A percentile compares a stretch with the other conserved stretches of the same genome.
Conservation (phyloP, 1,140 invertebrate species). For the Bombus confusus region DNA sequence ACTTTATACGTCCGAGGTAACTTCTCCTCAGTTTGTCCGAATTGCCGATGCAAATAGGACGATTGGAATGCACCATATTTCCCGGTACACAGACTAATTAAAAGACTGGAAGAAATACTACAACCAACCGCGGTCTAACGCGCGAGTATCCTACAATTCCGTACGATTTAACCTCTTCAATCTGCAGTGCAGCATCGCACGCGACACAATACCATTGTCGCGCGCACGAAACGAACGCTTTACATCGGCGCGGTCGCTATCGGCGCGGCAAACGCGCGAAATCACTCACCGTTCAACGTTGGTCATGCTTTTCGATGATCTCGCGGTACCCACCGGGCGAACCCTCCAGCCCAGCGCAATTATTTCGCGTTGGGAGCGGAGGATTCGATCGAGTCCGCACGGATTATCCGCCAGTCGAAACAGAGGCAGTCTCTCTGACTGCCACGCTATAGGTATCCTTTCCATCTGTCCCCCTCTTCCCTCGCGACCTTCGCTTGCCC, state of each 20-base stretch:
- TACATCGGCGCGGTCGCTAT: neutral
- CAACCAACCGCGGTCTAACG: no score
- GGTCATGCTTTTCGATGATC: neutral
- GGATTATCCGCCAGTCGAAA: conserved; percentile 20
- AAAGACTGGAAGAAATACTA: no score
- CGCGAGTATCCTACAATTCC: no score
- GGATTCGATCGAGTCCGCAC: neutral
- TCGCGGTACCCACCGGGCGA: no score
- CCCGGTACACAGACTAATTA: no score
- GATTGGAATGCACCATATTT: neutral
- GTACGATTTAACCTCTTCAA: no score
- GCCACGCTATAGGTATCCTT: neutral
- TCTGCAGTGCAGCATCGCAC: no score
- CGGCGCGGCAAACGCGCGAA: neutral
- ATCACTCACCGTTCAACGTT: conserved; percentile 18
- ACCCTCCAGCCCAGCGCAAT: neutral
- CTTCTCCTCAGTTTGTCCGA: neutral
- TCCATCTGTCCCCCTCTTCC: neutral
- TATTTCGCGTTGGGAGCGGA: neutral
- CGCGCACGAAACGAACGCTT: no score
- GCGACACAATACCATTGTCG: no score
- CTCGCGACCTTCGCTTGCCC: conserved; percentile 16
- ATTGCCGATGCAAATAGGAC: neutral
- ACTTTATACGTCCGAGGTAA: neutral
- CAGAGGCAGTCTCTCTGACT: neutral